phyloP scores from a whole-genome alignment of 2,797 vertebrate species.

The Mareca strepera region DNA sequence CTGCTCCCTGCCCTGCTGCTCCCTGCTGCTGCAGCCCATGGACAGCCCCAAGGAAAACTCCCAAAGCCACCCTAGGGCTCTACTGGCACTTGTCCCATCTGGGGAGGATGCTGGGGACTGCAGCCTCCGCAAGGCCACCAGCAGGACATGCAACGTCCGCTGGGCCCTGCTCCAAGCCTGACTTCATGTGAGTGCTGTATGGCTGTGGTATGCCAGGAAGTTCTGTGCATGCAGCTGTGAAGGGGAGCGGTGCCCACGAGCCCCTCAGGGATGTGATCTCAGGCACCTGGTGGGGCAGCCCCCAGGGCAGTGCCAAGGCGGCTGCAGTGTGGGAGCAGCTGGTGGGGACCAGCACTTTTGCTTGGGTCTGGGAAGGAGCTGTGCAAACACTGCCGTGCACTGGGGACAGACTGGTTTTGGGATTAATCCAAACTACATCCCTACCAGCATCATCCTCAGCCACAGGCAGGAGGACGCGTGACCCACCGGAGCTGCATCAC shows the following conservation, averaged over 20 bases:
- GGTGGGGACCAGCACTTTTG: rapidly evolving
- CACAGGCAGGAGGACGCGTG: background rate
- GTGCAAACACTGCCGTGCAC: background rate
- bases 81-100: rapidly evolving
- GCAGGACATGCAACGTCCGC: background rate
- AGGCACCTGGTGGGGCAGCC: background rate
- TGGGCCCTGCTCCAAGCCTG: background rate
- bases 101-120: rapidly evolving
- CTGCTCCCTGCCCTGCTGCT: background rate
- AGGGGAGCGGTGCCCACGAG: background rate
- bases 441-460: rapidly evolving
- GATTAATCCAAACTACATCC: background rate
- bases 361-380: background rate
- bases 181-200: background rate
- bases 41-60: background rate
- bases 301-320: background rate
- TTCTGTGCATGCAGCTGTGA: background rate
- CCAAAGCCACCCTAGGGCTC: background rate
- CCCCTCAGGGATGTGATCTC: background rate
- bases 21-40: background rate
- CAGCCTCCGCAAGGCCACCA: background rate
- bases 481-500: background rate
- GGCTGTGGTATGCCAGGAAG: background rate
- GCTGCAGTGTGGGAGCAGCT: too few species aligned
- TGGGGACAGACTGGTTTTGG: too few species aligned